Evolutionary conservation across 2,113 vertebrate species (phyloP).

Genomic region (Eulemur rufifrons): DNA sequence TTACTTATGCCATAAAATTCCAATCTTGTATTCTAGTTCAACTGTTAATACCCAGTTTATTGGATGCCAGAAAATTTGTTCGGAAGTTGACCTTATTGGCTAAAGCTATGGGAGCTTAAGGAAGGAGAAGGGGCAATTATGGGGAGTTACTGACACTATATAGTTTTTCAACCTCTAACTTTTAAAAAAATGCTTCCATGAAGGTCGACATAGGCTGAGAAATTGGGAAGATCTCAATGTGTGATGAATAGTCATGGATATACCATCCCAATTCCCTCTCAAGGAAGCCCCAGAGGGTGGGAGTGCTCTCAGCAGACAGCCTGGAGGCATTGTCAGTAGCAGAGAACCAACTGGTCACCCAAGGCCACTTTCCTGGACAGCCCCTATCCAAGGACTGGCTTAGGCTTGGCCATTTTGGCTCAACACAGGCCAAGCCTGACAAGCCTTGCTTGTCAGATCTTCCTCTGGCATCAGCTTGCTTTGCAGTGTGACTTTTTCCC

Average conservation of each 20-base stretch:
- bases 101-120: neutral
- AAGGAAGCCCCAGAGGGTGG: neutral
- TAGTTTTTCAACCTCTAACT: neutral
- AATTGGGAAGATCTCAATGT: neutral
- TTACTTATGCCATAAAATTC: neutral
- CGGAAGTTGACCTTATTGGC: neutral
- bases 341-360: neutral
- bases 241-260: neutral
- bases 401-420: neutral
- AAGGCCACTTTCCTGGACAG: too few relatives aligned
- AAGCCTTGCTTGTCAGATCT: neutral
- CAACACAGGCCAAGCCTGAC: neutral
- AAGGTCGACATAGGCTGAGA: neutral
- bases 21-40: neutral
- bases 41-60: neutral
- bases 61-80: neutral
- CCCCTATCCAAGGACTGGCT: fast-evolving
- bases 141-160: neutral
- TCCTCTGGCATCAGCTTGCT: neutral
- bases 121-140: neutral
- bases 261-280: neutral
- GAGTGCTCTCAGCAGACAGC: neutral
- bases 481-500: neutral
- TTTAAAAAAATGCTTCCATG: neutral
- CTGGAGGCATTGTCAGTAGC: neutral